Evolutionary conservation across 2,797 vertebrate species (phyloP), one percentile per base, ranked within the genome.

Genomic region (Girardinus metallicus): DNA sequence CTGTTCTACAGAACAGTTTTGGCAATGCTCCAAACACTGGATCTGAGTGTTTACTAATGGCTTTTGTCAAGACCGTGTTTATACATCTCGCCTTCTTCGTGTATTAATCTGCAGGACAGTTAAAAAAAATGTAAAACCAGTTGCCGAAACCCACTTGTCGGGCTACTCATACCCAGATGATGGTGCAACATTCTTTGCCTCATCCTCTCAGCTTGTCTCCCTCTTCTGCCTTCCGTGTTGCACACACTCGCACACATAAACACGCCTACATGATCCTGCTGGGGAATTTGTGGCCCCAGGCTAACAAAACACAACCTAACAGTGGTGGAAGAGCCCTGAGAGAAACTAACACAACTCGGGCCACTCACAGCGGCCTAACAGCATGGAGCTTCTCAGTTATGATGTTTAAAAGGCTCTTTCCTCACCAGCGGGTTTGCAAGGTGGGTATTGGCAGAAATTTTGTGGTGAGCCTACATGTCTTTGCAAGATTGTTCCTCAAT

Each of bases 281-380:
- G 89, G 93, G 95, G 93, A 96, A 96, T 96, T 92, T 85, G 83
- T 86, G 90, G 93, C 95, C 94, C 92, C 90, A 83, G 93, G 94
- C 92, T 93, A 94, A 91, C 89, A 91, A 91, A 95, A 94, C 91
- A 95, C 85, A 88, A 89, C 77, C 78, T 84, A 83, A 80, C 89
- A 82, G 84, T 80, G 70, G 76, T 55, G 49, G 75, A 85, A 43
- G 80, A 82, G 77, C 80, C 87, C 70, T 44, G 84, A 88, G 87
- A 91, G 83, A 81, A 81, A 82, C 62, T 9, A 85, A 73, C 71
- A 12, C 75, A 57, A 77, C 79, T 84, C 79, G 15, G 83, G 79
- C 84, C 55, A 55, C 81, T 81, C 84, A 3, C 83, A 44, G 87
- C 74, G 43, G 76, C 78, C 51, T 41, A 57, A 73, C 86, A 79